Evolutionary conservation across 2,113 vertebrate species (phyloP).

Genomic region (Caloenas nicobarica): DNA sequence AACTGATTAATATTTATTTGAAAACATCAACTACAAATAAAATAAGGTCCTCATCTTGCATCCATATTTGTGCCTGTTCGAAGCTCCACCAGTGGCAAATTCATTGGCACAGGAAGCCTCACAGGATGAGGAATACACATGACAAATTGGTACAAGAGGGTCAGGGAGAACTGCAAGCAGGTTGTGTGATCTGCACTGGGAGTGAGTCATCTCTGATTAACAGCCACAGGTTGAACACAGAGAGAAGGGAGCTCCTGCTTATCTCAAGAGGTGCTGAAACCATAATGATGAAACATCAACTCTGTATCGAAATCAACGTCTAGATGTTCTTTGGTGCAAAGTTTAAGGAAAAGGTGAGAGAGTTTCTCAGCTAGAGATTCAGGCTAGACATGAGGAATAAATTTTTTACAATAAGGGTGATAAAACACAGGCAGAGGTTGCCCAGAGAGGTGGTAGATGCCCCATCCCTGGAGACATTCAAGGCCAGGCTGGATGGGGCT

Average conservation of each 20-base stretch:
- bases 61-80: not conserved
- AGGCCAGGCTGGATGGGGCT: too few species aligned
- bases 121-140: rapidly evolving
- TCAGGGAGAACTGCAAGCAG: not conserved
- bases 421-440: too few species aligned
- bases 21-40: not conserved
- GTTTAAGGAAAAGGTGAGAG: not conserved
- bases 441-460: too few species aligned
- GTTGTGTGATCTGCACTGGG: not conserved
- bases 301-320: not conserved
- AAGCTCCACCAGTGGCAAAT: not conserved
- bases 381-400: too few species aligned
- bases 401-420: too few species aligned
- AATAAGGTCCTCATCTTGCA: not conserved
- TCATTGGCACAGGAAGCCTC: not conserved
- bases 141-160: not conserved
- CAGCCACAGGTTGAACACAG: not conserved
- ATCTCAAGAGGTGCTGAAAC: not conserved
- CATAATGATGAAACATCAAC: not conserved
- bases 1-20: conserved; percentile 3
- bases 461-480: too few species aligned
- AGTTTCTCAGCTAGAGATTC: not conserved
- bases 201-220: not conserved
- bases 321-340: not conserved
- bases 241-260: not conserved